These are phyloP conservation scores for Pimephales promelas DNA, from an alignment of 2,113 vertebrate genomes.

Conservation along the genomic window DNA sequence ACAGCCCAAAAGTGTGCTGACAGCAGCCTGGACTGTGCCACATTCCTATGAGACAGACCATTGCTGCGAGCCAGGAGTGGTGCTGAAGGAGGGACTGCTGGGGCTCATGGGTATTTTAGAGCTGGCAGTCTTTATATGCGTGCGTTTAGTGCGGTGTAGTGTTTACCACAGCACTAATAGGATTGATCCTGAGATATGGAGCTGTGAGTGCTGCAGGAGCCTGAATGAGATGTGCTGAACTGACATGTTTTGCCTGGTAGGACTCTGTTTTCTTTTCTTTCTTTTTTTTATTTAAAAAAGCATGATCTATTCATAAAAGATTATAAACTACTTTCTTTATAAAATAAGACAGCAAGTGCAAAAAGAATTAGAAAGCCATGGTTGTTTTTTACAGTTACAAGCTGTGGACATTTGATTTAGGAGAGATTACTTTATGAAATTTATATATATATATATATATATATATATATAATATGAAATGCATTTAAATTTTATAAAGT, in stretches of 20 bases:
- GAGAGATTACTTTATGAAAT: neutral
- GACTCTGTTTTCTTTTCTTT: neutral
- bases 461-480: neutral
- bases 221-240: conserved; percentile 30
- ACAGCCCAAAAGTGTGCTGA: conserved; percentile 42
- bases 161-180: conserved; percentile 50
- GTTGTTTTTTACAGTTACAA: neutral
- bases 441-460: neutral
- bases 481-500: neutral
- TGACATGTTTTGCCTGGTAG: conserved; percentile 20
- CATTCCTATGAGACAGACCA: conserved; percentile 39
- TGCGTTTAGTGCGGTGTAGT: conserved; percentile 48
- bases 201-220: conserved; percentile 31
- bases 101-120: conserved; percentile 26
- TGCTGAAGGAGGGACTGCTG: conserved; percentile 2
- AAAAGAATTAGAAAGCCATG: neutral
- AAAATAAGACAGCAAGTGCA: neutral
- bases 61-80: neutral
- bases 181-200: conserved; percentile 44
- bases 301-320: neutral
- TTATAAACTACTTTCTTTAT: neutral
- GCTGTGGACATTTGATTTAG: neutral
- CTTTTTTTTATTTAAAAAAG: neutral
- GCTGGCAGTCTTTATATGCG: neutral
- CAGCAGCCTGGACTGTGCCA: conserved; percentile 34